Evolutionary conservation across 1,140 invertebrate species (phyloP), one percentile per base, ranked within the genome.

Genomic region (Sesamia nonagrioides): DNA sequence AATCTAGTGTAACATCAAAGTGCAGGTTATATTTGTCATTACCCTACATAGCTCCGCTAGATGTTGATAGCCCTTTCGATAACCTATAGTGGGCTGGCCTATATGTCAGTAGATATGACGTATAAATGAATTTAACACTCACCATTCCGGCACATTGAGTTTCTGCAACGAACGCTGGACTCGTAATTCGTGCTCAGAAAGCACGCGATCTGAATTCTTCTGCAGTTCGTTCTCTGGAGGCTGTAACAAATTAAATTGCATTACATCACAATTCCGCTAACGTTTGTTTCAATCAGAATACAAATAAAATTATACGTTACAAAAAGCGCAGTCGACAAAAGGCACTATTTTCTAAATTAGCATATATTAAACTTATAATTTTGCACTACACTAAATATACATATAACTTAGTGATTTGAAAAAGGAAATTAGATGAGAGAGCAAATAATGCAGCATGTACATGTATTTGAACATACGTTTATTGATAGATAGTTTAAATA

Each of bases 131-230:
- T 58, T 52, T 33, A 21, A n/a, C 21, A 89, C 93, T 92, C 78
- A 96, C 98, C 98, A 99, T 89, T 99, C 98, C 54, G 98, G 98
- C 48, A 99, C 97, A 95, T 98, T 98, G 73, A 99, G 96, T 85
- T 98, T 98, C 92, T 98, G 98, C 81, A 99, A 94, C 21, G 98
- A 99, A 82, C 98, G 97, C 91, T 98, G 98, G 69, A 99, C 97
- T 72, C 98, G 96, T 73, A 99, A 95, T 94, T 99, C 98, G 95
- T 99, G 98, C 95, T 99, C 98, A 68, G 98, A 98, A 86, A 98
- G 96, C 91, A 97, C 96, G 56, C 97, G 96, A 92, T 98, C 97
- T 74, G 96, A 96, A 89, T 96, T 96, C 95, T 98, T 98, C 95
- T 98, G 97, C 87, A 99, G 96, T 90, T 98, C 97, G 96, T 98